These are phyloP conservation scores for Dasypus novemcinctus DNA, from an alignment of 2,113 vertebrate genomes.

Conservation along the genomic window DNA sequence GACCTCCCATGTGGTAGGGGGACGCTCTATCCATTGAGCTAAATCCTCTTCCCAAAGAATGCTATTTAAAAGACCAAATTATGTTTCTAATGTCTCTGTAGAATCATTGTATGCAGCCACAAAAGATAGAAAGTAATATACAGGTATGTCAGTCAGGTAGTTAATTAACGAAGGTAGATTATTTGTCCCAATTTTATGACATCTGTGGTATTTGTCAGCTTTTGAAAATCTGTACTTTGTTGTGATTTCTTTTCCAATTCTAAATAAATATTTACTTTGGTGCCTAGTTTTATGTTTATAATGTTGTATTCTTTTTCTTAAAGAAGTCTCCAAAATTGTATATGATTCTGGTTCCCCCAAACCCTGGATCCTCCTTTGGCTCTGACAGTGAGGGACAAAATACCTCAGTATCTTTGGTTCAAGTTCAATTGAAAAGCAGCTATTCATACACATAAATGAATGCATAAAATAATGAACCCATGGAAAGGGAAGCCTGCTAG, in stretches of 20 bases:
- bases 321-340: background rate
- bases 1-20: too few species aligned
- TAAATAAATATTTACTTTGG: conserved; percentile 27
- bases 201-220: background rate
- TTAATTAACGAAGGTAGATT: background rate
- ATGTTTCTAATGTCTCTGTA: background rate
- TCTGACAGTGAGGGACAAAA: background rate
- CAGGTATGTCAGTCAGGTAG: background rate
- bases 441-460: background rate
- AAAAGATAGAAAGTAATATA: background rate
- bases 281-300: background rate
- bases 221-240: background rate
- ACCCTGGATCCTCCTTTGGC: background rate
- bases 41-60: too few species aligned
- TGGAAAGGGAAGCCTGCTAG: background rate
- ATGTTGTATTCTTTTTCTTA: background rate
- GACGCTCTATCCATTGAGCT: too few species aligned
- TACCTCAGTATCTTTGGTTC: background rate
- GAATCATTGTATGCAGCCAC: background rate
- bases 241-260: background rate
- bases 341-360: background rate
- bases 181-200: background rate
- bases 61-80: background rate
- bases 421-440: background rate
- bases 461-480: background rate